Evolutionary conservation across 2,888 invertebrate species (phyloP).

Genomic region (Plusia festucae): DNA sequence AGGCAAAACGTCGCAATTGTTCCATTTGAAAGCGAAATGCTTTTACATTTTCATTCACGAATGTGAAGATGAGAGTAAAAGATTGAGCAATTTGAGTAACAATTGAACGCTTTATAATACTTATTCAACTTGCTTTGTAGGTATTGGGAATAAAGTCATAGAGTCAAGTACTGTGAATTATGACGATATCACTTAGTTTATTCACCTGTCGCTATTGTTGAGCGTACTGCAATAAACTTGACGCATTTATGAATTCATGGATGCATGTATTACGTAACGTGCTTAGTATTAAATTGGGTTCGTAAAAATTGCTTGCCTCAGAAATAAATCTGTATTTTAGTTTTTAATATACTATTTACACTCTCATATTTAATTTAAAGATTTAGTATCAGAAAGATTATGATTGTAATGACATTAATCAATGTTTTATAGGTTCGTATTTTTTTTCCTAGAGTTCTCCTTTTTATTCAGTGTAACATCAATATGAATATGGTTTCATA

Average conservation of each 20-base stretch:
- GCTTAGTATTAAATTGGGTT: background rate
- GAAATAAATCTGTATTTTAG: background rate
- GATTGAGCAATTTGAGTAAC: slow-evolving; percentile 64
- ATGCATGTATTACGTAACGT: background rate
- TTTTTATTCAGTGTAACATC: background rate
- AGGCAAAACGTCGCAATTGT: slow-evolving; percentile 68
- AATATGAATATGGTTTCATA: background rate
- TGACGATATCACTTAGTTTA: slow-evolving; percentile 38
- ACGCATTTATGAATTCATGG: slow-evolving; percentile 21
- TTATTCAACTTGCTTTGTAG: slow-evolving; percentile 50
- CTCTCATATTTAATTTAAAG: too few relatives aligned
- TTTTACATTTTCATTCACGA: slow-evolving; percentile 64
- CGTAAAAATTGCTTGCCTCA: background rate
- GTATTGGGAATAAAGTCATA: slow-evolving; percentile 22
- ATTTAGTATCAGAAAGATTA: too few relatives aligned
- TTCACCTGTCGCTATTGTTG: slow-evolving; percentile 38
- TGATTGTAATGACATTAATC: background rate
- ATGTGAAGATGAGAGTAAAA: slow-evolving; percentile 61
- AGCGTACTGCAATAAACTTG: slow-evolving; percentile 30
- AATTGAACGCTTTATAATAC: slow-evolving; percentile 57
- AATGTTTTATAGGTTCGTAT: background rate
- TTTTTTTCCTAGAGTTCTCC: background rate
- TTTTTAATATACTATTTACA: too few relatives aligned
- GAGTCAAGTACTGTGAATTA: slow-evolving; percentile 32
- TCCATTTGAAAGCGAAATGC: slow-evolving; percentile 72